phyloP scores from a whole-genome alignment of 2,888 invertebrate species.

The Hermodice carunculata region DNA sequence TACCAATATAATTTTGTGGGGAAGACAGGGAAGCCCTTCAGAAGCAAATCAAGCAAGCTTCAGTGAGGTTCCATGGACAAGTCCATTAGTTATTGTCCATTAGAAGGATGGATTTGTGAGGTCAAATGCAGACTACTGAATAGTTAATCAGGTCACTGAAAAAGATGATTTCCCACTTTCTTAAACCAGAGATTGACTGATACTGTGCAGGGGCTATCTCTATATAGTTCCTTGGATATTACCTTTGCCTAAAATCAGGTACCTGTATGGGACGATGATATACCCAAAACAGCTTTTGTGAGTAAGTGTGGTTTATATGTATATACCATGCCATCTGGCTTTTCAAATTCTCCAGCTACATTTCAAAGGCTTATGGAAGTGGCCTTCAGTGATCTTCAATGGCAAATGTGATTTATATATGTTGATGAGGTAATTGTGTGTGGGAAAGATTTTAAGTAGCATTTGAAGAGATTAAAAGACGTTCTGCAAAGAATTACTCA shows the following conservation, averaged over 20 bases:
- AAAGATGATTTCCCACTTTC: neutral
- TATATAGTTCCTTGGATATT: neutral
- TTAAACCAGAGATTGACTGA: neutral
- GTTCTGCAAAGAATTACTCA: neutral
- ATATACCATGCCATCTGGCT: slow-evolving; percentile 9
- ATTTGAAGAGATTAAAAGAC: neutral
- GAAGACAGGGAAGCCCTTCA: slow-evolving; percentile 1
- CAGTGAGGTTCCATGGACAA: neutral
- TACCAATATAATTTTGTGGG: neutral
- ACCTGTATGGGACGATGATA: slow-evolving; percentile 1
- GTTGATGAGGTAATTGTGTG: slow-evolving; percentile 7
- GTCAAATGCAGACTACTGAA: neutral
- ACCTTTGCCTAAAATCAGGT: neutral
- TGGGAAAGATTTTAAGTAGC: neutral
- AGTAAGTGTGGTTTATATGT: neutral
- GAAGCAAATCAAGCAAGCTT: neutral
- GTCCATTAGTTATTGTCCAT: neutral
- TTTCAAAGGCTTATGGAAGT: slow-evolving; percentile 1
- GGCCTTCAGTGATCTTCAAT: neutral
- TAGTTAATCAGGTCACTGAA: neutral
- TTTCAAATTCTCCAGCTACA: neutral
- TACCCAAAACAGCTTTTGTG: slow-evolving; percentile 8
- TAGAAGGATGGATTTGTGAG: neutral
- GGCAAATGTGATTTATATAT: neutral
- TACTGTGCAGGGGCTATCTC: neutral